Percentiles rank a stretch among this genome's conserved stretches.
phyloP scores from a whole-genome alignment of 2,888 invertebrate species.

The Oegoconia quadripuncta region DNA sequence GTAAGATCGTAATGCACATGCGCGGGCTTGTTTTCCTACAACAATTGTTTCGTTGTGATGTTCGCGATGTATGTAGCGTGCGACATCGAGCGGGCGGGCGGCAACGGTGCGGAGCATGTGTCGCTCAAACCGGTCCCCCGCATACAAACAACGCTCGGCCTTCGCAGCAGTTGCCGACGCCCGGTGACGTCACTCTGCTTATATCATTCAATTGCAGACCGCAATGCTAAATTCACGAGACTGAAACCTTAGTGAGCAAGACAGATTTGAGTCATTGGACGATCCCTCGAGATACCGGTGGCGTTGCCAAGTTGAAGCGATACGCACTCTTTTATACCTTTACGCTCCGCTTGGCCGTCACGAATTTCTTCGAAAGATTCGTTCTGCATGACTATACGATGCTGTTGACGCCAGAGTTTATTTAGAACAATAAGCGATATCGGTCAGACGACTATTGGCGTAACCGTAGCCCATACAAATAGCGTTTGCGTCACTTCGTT shows the following conservation, averaged over 20 bases:
- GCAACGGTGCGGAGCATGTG: slow-evolving; percentile 47
- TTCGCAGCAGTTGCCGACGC: slow-evolving; percentile 66
- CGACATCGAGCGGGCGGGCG: slow-evolving; percentile 28
- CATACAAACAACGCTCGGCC: slow-evolving; percentile 63
- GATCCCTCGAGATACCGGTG: slow-evolving; percentile 12
- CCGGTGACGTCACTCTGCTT: slow-evolving; percentile 73
- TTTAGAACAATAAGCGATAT: slow-evolving; percentile 45
- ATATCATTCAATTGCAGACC: slow-evolving; percentile 61
- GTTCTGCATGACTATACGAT: slow-evolving; percentile 43
- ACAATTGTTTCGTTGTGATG: not conserved
- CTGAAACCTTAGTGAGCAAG: slow-evolving; percentile 14
- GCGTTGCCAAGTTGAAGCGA: slow-evolving; percentile 17
- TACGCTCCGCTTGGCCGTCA: slow-evolving; percentile 34
- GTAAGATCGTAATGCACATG: slow-evolving; percentile 17
- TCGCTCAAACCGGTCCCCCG: slow-evolving; percentile 55
- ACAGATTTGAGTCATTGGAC: slow-evolving; percentile 16
- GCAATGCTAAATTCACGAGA: slow-evolving; percentile 43
- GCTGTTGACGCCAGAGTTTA: slow-evolving; percentile 29
- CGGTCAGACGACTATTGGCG: slow-evolving; percentile 22
- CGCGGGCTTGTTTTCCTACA: slow-evolving; percentile 10
- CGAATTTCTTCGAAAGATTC: slow-evolving; percentile 39
- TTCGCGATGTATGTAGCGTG: slow-evolving; percentile 34
- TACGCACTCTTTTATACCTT: slow-evolving; percentile 20
- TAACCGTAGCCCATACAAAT: slow-evolving; percentile 27
- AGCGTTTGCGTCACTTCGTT: slow-evolving; percentile 29